A percentile compares a stretch with the other conserved stretches of the same genome.
Evolutionary conservation across 2,797 vertebrate genomes (phyloP).

Genomic region (Toxotes lorentzi): DNA sequence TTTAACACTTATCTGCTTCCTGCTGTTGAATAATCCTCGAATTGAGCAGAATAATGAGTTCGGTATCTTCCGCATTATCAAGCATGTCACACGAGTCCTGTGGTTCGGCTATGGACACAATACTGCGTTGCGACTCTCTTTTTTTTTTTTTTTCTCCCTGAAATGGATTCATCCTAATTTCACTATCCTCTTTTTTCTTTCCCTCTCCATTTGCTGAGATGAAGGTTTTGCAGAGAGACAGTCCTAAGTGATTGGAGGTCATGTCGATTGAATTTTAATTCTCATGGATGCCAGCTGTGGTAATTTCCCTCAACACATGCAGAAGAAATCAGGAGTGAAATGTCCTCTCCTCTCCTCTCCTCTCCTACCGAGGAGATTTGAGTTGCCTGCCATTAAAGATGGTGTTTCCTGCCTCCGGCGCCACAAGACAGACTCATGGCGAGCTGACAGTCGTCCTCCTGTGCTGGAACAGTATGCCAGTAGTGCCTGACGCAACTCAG

Average conservation of each 20-base stretch:
- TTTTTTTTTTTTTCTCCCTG: background rate
- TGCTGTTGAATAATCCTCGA: conserved; percentile 63
- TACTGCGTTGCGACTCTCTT: background rate
- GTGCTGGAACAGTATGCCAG: conserved; percentile 36
- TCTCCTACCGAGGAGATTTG: conserved; percentile 38
- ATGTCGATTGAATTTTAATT: conserved; percentile 66
- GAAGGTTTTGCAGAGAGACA: conserved; percentile 34
- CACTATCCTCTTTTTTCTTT: conserved; percentile 32
- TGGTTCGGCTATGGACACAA: conserved; percentile 4
- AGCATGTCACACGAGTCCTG: conserved; percentile 33
- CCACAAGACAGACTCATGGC: conserved; percentile 44
- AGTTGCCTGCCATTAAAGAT: conserved; percentile 60
- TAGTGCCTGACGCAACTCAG: conserved; percentile 35
- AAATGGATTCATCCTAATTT: conserved; percentile 55
- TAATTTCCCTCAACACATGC: conserved; percentile 55
- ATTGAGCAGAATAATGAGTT: conserved; percentile 76
- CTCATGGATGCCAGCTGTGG: conserved; percentile 43
- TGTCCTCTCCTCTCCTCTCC: conserved; percentile 51
- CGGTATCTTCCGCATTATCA: conserved; percentile 69
- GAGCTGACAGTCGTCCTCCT: conserved; percentile 54
- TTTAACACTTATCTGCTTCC: conserved; percentile 64
- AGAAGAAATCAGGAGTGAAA: conserved; percentile 30
- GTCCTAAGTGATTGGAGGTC: conserved; percentile 53
- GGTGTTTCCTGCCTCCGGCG: conserved; percentile 53
- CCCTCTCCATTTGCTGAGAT: conserved; percentile 40